Percentiles rank a stretch among this genome's conserved stretches.
Conservation (phyloP, 2,113 vertebrate genomes). For the Cinclus mexicanus region DNA sequence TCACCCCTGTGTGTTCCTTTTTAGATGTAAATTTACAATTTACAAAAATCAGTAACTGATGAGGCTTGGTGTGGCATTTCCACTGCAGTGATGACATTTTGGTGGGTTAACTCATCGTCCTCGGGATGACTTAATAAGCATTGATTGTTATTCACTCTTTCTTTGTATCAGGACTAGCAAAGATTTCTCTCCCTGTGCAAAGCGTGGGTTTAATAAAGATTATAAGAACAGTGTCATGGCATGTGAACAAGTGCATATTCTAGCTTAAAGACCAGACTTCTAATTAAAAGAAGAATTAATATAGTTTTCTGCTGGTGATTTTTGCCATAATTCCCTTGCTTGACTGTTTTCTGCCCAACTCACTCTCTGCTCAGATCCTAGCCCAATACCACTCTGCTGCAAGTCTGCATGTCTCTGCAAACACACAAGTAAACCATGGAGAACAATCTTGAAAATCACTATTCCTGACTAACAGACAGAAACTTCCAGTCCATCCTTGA, state of each 20-base stretch:
- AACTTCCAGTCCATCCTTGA: not conserved
- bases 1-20: not conserved
- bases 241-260: not conserved
- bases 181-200: not conserved
- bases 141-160: not conserved
- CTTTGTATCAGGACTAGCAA: not conserved
- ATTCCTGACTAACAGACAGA: not conserved
- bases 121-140: not conserved
- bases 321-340: not conserved
- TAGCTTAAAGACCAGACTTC: not conserved
- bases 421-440: not conserved
- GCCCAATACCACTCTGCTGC: not conserved
- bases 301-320: not conserved
- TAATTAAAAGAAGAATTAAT: not conserved
- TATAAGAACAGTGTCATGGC: not conserved
- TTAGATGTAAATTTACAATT: not conserved
- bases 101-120: not conserved
- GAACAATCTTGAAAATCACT: not conserved
- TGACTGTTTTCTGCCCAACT: not conserved
- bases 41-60: not conserved
- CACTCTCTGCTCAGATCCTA: not conserved
- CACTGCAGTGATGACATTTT: not conserved
- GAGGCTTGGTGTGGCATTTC: not conserved
- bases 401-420: not conserved
- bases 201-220: not conserved